Conservation (phyloP, 2,113 vertebrate genomes). For the Delphinapterus leucas region DNA sequence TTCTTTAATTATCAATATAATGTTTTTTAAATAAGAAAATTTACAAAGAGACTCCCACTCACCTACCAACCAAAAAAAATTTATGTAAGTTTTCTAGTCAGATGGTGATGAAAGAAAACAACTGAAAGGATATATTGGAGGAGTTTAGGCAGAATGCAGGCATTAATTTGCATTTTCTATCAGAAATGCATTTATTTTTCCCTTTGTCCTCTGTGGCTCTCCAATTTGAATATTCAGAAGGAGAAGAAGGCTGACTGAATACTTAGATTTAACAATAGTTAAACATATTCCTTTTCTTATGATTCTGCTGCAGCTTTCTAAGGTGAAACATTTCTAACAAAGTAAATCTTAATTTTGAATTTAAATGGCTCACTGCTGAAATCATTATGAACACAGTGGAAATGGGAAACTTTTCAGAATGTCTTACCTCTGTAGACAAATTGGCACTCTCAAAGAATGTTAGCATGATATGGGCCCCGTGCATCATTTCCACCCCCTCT, state of each 20-base stretch:
- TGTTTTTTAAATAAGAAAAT: conserved; percentile 44
- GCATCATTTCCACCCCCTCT: not conserved
- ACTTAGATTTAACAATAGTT: conserved; percentile 60
- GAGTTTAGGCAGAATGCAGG: conserved; percentile 45
- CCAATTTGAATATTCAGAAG: conserved; percentile 72
- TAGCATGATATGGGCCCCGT: not conserved
- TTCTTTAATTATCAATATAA: not conserved
- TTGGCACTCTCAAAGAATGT: not conserved
- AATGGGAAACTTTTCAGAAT: conserved; percentile 45
- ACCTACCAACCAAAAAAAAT: not conserved
- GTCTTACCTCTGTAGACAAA: conserved; percentile 47
- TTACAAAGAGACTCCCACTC: conserved; percentile 30
- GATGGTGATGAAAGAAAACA: conserved; percentile 42
- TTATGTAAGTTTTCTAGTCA: conserved; percentile 29
- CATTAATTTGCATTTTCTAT: conserved; percentile 72
- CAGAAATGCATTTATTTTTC: conserved; percentile 75
- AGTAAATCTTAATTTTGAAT: conserved; percentile 69
- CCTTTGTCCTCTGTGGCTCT: conserved; percentile 64
- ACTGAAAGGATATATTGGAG: conserved; percentile 35
- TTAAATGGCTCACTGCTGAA: conserved; percentile 48
- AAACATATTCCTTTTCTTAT: conserved; percentile 59
- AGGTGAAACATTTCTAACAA: conserved; percentile 59
- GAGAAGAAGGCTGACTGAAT: conserved; percentile 57
- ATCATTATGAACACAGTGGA: conserved; percentile 23
- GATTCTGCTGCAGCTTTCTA: conserved; percentile 36